These are phyloP conservation scores for Conops quadrifasciatus DNA, from an alignment of 2,888 invertebrate species.

Conservation along the genomic window DNA sequence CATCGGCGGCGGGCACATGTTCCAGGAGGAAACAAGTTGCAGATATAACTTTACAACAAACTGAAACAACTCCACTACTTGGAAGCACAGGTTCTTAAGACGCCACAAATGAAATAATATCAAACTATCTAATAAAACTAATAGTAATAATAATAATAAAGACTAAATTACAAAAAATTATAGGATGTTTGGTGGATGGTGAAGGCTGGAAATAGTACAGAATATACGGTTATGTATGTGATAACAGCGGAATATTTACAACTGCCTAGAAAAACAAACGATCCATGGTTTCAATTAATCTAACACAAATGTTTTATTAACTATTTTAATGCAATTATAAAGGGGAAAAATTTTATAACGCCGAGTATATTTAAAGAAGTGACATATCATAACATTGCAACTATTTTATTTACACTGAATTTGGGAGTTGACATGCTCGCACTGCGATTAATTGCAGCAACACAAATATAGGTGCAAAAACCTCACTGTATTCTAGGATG, in stretches of 20 bases:
- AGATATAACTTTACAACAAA: slow-evolving; percentile 58
- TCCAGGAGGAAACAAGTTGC: slow-evolving; percentile 34
- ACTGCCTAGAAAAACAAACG: too few relatives aligned
- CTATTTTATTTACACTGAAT: slow-evolving; percentile 56
- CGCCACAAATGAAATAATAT: slow-evolving; percentile 51
- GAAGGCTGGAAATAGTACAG: not conserved
- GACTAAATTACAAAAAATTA: not conserved
- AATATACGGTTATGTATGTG: not conserved
- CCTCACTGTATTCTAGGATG: slow-evolving; percentile 87
- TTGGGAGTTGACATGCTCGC: slow-evolving; percentile 86
- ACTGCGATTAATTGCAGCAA: slow-evolving; percentile 89
- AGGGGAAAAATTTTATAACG: too few relatives aligned
- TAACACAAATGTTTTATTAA: too few relatives aligned
- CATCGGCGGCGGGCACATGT: not conserved
- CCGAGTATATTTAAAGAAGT: too few relatives aligned
- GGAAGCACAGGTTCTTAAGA: slow-evolving; percentile 64
- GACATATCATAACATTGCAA: too few relatives aligned
- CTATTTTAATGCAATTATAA: too few relatives aligned
- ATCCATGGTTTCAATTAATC: too few relatives aligned
- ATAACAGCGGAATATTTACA: too few relatives aligned
- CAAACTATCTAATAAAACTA: slow-evolving; percentile 54
- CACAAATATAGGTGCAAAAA: slow-evolving; percentile 91
- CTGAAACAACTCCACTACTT: slow-evolving; percentile 64
- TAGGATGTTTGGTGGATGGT: too few relatives aligned
- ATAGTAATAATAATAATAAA: not conserved